Evolutionary conservation across 2,888 invertebrate species (phyloP), one percentile per base, ranked within the genome.

Genomic region (Caenorhabditis sp.): DNA sequence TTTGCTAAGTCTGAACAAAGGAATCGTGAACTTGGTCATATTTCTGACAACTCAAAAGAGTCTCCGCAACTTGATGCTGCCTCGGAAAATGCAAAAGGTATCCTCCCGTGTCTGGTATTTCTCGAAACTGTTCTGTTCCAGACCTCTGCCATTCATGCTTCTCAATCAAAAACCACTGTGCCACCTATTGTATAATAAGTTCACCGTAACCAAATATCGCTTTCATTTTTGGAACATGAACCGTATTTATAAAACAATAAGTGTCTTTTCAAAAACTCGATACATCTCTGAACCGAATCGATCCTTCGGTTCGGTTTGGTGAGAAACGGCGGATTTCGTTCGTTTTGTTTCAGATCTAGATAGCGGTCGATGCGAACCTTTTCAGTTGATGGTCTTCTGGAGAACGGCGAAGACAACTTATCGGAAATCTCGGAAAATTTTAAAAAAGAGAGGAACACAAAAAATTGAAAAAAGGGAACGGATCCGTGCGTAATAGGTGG

Each of bases 1-100:
- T 65, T n/a, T 85, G 8, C 76, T 85, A 77, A 85, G 83, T 69
- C 58, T 85, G 56, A 76, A 81, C 70, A 85, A 85, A 76, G 84
- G 84, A n/a, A 40, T 82, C 9, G 70, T 82, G 18, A 84, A 84
- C 56, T 37, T 84, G 20, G 9, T 84, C 4, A 78, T 80, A n/a
- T 78, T 84, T 26, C 72, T 84, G 44, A 44, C 40, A 18, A 84
- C 84, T 6, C 81, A 81, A 47, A 79, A 79, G 40, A 68, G 70
- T 13, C 70, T 84, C 47, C 69, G 84, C 2, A 50, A 65, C 6
- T 64, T 81, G 22, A 69, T 84, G 53, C 64, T 68, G 2, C 68
- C 68, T n/a, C n/a, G 22, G 22, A 53, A 2, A 1, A 2, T 18
- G 35, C 53, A 22, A 53, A 53, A 37, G 15, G 24, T 22, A 24